A percentile compares a stretch with the other conserved stretches of the same genome.
These are phyloP conservation scores for Porites divaricata DNA, from an alignment of 92 coral and sea anemone genomes.

Conservation along the genomic window DNA sequence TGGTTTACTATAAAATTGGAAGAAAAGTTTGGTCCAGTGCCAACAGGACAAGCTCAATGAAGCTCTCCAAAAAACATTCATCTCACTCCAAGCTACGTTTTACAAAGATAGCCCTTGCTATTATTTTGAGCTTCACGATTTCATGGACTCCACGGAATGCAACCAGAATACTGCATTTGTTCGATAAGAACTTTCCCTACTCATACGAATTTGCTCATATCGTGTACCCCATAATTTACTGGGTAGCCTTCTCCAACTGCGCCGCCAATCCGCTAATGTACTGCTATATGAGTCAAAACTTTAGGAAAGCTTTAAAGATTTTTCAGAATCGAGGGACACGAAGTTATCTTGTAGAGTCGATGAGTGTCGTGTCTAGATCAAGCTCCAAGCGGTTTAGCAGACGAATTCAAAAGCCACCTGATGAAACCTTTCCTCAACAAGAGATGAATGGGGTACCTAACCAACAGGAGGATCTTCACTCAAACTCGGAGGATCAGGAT, in stretches of 20 bases:
- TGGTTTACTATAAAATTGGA: conserved; percentile 72
- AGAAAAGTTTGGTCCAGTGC: conserved; percentile 78
- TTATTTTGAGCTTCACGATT: conserved; percentile 75
- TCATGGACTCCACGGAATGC: conserved; percentile 80
- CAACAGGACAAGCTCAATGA: conserved; percentile 67
- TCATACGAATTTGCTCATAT: conserved; percentile 9
- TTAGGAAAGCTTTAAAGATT: conserved; percentile 61
- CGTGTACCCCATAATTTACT: conserved; percentile 49
- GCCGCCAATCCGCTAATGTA: conserved; percentile 80
- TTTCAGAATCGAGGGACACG: conserved; percentile 29
- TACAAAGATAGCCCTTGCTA: conserved; percentile 77
- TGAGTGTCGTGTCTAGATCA: conserved; percentile 6
- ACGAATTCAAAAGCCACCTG: conserved; percentile 2
- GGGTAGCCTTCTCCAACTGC: conserved; percentile 79
- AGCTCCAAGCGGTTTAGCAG: conserved; percentile 32
- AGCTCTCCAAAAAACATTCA: conserved; percentile 40
- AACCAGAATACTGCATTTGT: conserved; percentile 18
- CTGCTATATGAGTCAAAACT: conserved; percentile 87
- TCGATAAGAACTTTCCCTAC: conserved; percentile 1
- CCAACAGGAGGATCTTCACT: conserved; percentile 1
- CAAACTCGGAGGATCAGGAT: conserved; percentile 27
- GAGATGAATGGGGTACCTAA: not conserved
- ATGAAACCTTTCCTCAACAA: not conserved
- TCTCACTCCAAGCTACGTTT: conserved; percentile 73
- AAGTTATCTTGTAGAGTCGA: conserved; percentile 15